Evolutionary conservation across 2,113 vertebrate genomes (phyloP).

Genomic region (Zosterops borbonicus): DNA sequence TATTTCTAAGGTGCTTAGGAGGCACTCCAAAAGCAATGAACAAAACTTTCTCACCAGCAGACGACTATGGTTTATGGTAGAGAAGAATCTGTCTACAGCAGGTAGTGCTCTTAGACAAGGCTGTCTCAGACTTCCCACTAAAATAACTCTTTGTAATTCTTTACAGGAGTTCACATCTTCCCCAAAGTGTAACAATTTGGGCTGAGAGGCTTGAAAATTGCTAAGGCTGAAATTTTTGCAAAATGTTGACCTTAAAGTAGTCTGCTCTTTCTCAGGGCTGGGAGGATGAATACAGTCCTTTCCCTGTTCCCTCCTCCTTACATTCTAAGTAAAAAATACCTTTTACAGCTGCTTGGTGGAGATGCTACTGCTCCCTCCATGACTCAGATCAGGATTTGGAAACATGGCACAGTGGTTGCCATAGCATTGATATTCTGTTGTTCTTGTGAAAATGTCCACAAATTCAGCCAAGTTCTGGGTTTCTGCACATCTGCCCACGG

Average conservation of each 20-base stretch:
- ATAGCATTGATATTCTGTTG: not conserved
- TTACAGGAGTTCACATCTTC: not conserved
- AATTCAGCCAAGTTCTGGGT: not conserved
- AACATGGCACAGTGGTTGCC: not conserved
- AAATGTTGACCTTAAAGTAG: not conserved
- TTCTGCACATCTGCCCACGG: not conserved
- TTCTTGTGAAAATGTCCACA: not conserved
- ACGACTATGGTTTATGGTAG: not conserved
- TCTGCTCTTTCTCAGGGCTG: not conserved
- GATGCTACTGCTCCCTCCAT: not conserved
- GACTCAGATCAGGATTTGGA: constrained; percentile 15
- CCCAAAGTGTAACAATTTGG: not conserved
- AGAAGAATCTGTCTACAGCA: not conserved
- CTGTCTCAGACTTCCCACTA: not conserved
- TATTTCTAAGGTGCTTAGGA: not conserved
- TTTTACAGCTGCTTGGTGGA: constrained; percentile 27
- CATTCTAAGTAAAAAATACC: not conserved
- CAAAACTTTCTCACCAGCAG: fast-evolving
- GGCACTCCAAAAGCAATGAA: not conserved
- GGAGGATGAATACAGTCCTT: not conserved
- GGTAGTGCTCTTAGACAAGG: not conserved
- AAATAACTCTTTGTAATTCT: not conserved
- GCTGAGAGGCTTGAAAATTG: not conserved
- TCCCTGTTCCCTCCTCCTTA: too few relatives aligned
- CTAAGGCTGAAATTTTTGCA: not conserved